Conservation (phyloP, 2,113 vertebrate species). For the Manacus vitellinus region DNA sequence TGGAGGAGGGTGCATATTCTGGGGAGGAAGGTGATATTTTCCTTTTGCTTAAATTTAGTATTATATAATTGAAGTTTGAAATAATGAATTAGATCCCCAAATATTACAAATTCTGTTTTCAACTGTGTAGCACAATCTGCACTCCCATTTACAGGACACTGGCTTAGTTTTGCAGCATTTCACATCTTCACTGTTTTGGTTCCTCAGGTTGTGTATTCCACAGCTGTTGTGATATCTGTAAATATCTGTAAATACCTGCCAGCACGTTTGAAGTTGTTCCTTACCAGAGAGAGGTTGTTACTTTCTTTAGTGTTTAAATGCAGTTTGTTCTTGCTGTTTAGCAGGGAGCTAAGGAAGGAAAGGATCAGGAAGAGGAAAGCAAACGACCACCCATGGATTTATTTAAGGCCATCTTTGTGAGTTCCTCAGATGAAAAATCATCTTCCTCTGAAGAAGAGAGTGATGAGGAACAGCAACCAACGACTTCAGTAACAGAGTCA, state of each 20-base stretch:
- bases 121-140: not conserved
- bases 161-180: not conserved
- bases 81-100: not conserved
- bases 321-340: not conserved
- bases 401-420: slow-evolving; percentile 93
- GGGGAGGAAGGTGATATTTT: not conserved
- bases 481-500: not conserved
- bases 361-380: slow-evolving; percentile 75
- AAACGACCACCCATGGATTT: slow-evolving; percentile 91
- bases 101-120: not conserved
- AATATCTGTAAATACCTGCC: not conserved
- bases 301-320: not conserved
- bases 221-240: not conserved
- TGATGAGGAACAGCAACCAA: slow-evolving; percentile 62
- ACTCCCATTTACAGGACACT: not conserved
- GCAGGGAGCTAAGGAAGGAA: slow-evolving; percentile 41
- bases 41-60: not conserved
- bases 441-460: slow-evolving; percentile 88
- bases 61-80: not conserved
- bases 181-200: not conserved
- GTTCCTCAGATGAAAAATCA: slow-evolving; percentile 90
- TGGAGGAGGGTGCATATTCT: not conserved
- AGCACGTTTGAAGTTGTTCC: not conserved
- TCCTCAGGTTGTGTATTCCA: not conserved
- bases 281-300: not conserved